Evolutionary conservation across 2,113 vertebrate genomes (phyloP), one percentile per base, ranked within the genome.

Genomic region (Protomyctophum bolini): DNA sequence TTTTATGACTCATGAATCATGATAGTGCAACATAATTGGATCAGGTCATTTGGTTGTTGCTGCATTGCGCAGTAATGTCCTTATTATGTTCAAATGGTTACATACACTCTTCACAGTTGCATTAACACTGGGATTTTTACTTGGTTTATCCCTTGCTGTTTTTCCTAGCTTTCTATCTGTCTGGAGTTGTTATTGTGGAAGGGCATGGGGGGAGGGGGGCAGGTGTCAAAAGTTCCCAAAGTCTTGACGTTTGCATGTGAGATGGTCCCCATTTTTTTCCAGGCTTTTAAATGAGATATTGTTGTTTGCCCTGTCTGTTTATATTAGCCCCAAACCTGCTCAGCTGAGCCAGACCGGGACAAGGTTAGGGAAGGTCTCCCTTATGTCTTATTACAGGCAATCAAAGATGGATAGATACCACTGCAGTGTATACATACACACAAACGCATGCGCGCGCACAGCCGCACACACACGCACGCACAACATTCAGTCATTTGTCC

Each of bases 241-340:
- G 70, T 64, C 74, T 67, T 89, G 57, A 54, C 8, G 85, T 91
- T 79, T 88, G 87, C 76, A 1, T 21, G 87, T 63, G 90, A 91
- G 61, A 88, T 87, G 84, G 75, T 86, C 55, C 1, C 73, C 73
- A 81, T 82, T 85, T 21, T 89, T 85, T 41, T 87, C 66, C 72
- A 63, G 73, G 71, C 70, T 66, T 72, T 74, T 73, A 81, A 85
- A 83, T 55, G n/a, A 77, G 54, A 78, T 55, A 47, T 69, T 52
- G 15, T 49, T 79, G 87, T 87, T 83, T 58, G 62, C 6, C 21
- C 51, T 83, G 85, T 79, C 69, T 0, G 4, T 73, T n/a, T 78
- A 60, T 73, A 49, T 66, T 51, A 61, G 73, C 45, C 2, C 70
- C 63, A 75, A 75, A 69, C 69, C 58, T 45, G 1, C 58, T 14